Conservation (phyloP, 2,797 vertebrate genomes). For the Tarsius wallacei region DNA sequence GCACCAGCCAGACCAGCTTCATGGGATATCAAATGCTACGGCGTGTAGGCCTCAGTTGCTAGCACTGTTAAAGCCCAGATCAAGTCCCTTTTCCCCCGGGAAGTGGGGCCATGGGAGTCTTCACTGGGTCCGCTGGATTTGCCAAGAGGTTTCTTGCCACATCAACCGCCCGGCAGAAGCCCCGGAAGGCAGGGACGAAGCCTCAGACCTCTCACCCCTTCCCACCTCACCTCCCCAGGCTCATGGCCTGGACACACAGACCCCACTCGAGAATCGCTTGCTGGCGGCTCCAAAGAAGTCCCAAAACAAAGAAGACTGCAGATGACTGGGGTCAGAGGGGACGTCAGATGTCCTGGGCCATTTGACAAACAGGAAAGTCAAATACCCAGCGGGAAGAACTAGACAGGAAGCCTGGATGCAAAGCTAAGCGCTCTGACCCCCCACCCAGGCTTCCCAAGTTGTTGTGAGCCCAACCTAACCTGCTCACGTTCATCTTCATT, state of each 20-base stretch:
- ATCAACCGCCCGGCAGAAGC: accelerated
- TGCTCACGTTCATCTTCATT: background rate
- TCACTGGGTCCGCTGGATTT: background rate
- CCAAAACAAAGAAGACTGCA: background rate
- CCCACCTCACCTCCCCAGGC: background rate
- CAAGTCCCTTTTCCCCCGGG: background rate
- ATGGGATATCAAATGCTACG: no score
- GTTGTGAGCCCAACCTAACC: accelerated
- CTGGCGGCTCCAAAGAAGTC: background rate
- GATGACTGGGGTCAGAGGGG: background rate
- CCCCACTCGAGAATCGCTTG: background rate
- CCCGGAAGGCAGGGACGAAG: accelerated
- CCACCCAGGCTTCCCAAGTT: accelerated
- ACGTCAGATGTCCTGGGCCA: background rate
- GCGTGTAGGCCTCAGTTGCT: background rate
- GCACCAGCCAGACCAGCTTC: no score
- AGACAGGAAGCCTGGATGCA: background rate
- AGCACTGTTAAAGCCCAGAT: background rate
- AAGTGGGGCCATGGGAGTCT: background rate
- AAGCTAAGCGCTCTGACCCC: background rate
- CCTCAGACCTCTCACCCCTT: accelerated
- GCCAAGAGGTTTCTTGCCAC: background rate
- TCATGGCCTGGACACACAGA: background rate
- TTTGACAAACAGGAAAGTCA: background rate
- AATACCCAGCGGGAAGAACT: background rate